Percentiles rank a stretch among this genome's conserved stretches.
phyloP scores from a whole-genome alignment of 92 coral and sea anemone species.

The Bergia sp. region DNA sequence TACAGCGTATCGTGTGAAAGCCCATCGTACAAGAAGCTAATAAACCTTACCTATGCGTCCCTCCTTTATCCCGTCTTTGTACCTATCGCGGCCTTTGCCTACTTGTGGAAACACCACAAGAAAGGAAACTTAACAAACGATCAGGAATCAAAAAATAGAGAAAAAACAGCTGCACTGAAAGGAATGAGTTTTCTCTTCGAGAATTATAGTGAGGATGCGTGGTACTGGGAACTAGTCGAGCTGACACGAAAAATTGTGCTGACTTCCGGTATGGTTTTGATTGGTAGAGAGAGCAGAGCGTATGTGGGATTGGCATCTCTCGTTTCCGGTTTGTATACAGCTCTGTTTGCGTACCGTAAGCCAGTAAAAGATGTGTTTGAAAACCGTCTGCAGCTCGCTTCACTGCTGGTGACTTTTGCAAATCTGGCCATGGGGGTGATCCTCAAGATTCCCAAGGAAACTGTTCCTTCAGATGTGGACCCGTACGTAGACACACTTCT shows the following conservation, averaged over 20 bases:
- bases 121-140: slow-evolving; percentile 16
- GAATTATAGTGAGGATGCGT: slow-evolving; percentile 59
- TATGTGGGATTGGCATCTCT: slow-evolving; percentile 61
- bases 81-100: slow-evolving; percentile 8
- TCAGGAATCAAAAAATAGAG: neutral
- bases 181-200: slow-evolving; percentile 63
- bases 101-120: slow-evolving; percentile 44
- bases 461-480: slow-evolving; percentile 21
- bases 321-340: slow-evolving; percentile 61
- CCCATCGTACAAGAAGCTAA: slow-evolving; percentile 40
- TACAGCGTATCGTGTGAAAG: slow-evolving; percentile 62
- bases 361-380: slow-evolving; percentile 63
- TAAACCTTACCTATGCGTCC: slow-evolving; percentile 44
- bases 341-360: slow-evolving; percentile 58
- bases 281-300: slow-evolving; percentile 66
- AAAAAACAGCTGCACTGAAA: slow-evolving; percentile 10
- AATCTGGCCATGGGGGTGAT: slow-evolving; percentile 63
- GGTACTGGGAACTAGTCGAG: slow-evolving; percentile 71
- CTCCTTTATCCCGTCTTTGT: slow-evolving; percentile 40
- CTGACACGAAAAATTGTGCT: slow-evolving; percentile 57
- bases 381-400: slow-evolving; percentile 63
- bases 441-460: slow-evolving; percentile 63
- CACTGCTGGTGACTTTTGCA: slow-evolving; percentile 56
- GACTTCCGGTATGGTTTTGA: slow-evolving; percentile 62
- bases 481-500: slow-evolving; percentile 50